These are phyloP conservation scores for Coecobrya sp. DNA, from an alignment of 2,888 invertebrate species.

Conservation along the genomic window DNA sequence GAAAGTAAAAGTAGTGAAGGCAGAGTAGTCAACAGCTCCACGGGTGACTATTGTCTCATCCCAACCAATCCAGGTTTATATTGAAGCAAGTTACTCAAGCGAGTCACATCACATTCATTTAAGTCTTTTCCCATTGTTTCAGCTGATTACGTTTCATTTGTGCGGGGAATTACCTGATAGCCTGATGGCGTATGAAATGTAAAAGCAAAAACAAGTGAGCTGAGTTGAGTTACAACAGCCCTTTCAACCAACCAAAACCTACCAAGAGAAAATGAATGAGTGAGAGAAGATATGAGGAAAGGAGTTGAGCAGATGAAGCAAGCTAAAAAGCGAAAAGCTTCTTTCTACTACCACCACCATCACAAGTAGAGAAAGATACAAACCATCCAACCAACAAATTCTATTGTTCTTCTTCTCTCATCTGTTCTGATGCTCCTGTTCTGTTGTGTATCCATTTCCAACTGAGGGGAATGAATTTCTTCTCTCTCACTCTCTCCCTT, in stretches of 20 bases:
- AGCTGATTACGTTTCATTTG: slow-evolving; percentile 80
- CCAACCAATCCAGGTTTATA: slow-evolving; percentile 72
- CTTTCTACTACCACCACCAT: not conserved
- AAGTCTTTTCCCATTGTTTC: slow-evolving; percentile 79
- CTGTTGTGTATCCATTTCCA: slow-evolving; percentile 11
- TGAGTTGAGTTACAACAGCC: slow-evolving; percentile 46
- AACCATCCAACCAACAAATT: slow-evolving; percentile 58
- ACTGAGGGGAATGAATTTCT: slow-evolving; percentile 17
- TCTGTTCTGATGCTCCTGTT: not conserved
- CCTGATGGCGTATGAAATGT: slow-evolving; percentile 70
- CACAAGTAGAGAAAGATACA: slow-evolving; percentile 8
- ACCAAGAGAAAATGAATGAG: not conserved
- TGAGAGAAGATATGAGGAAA: not conserved
- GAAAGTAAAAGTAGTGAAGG: slow-evolving; percentile 5
- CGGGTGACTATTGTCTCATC: slow-evolving; percentile 76
- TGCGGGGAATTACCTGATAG: slow-evolving; percentile 78
- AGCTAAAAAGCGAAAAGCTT: slow-evolving; percentile 47
- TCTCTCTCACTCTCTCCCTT: not conserved
- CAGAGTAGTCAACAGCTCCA: slow-evolving; percentile 53
- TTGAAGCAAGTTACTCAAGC: slow-evolving; percentile 79
- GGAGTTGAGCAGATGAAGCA: slow-evolving; percentile 43
- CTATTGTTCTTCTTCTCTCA: slow-evolving; percentile 49
- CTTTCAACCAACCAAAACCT: not conserved
- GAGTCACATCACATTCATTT: slow-evolving; percentile 80
- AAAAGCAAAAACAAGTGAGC: slow-evolving; percentile 35